Base-by-base conservation (phyloP, 2,888 invertebrate genomes). In the Drosophila putrida region DNA sequence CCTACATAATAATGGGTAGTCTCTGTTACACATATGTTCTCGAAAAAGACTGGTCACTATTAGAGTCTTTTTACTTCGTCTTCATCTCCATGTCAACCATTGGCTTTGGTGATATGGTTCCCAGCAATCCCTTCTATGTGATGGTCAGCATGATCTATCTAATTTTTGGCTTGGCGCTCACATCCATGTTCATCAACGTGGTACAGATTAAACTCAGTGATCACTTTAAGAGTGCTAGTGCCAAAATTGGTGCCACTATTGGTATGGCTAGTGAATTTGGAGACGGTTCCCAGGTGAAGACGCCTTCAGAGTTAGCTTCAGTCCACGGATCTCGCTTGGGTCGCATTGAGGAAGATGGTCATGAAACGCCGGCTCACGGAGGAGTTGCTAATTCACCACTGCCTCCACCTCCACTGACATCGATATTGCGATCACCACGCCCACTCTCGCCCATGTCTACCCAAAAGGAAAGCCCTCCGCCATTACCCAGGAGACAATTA, bases 31-130 rank as follows among this genome's bases (percentile, higher is more conserved):
- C 94, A 36, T 90, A 95, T 13, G 95, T 95, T 4, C 31, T 62
- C 94, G 97, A 97, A 91, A 25, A 58, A 0, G 93, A 94, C 0
- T 99, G 99, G 99, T 94, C 94, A n/a, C 97, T 97, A 92, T 96
- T 98, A 87, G 97, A 97, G 67, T 96, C 98, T 0, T 98, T 99
- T 91, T 99, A 99, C 92, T 99, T 99, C 91, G 97, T 99, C 4
- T 99, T 99, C 91, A 97, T 99, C 82, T 98, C 98, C 0, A 97
- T 98, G 95, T 97, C 98, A 0, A 99, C 99, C 0, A 98, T 99
- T 64, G 99, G 99, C n/a, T 97, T 98, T 82, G 98, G 98, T 3
- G 98, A 98, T 93, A 94, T 96, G 71, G 96, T 98, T 0, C 98
- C 98, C 0, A 94, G 96, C 91, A 96, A 97, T 93, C 98, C 98